A percentile compares a stretch with the other conserved stretches of the same genome.
Conservation (phyloP, 2,797 vertebrate genomes). For the Clarias laeviceps region DNA sequence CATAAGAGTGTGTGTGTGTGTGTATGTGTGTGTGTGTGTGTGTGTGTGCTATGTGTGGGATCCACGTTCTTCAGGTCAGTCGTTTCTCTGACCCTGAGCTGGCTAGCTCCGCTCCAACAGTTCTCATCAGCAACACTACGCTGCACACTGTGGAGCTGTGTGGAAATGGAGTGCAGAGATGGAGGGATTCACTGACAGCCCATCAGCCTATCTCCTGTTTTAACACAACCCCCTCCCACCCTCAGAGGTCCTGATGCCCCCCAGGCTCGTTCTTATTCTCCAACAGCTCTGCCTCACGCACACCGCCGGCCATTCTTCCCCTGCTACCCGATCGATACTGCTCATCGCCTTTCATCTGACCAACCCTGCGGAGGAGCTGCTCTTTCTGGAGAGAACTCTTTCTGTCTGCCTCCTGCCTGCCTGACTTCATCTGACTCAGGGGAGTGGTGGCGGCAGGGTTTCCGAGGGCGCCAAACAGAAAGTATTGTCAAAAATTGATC, state of each 20-base stretch:
- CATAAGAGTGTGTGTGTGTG: constrained; percentile 18
- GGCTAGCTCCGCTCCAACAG: constrained; percentile 70
- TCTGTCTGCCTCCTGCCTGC: constrained; percentile 40
- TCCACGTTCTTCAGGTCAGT: constrained; percentile 60
- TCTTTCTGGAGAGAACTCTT: constrained; percentile 80
- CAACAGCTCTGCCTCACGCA: constrained; percentile 73
- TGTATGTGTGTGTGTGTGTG: constrained; percentile 34
- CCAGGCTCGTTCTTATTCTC: constrained; percentile 72
- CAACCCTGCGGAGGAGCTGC: constrained; percentile 75
- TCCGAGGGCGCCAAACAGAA: constrained; percentile 30
- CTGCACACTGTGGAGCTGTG: constrained; percentile 56
- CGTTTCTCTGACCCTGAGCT: constrained; percentile 61
- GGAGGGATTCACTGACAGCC: constrained; percentile 70
- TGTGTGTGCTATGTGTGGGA: constrained; percentile 41
- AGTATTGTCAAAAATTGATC: constrained; percentile 11
- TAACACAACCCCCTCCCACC: constrained; percentile 48
- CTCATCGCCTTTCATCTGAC: constrained; percentile 83
- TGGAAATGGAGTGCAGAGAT: constrained; percentile 62
- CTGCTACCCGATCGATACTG: constrained; percentile 73
- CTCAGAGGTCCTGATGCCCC: constrained; percentile 47
- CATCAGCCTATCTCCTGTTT: constrained; percentile 51
- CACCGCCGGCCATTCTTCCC: constrained; percentile 65
- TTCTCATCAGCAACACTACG: constrained; percentile 73
- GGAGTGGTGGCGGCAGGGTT: constrained; percentile 37
- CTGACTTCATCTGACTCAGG: constrained; percentile 44